Evolutionary conservation across 2,113 vertebrate genomes (phyloP).

Genomic region (Haemorhous mexicanus): DNA sequence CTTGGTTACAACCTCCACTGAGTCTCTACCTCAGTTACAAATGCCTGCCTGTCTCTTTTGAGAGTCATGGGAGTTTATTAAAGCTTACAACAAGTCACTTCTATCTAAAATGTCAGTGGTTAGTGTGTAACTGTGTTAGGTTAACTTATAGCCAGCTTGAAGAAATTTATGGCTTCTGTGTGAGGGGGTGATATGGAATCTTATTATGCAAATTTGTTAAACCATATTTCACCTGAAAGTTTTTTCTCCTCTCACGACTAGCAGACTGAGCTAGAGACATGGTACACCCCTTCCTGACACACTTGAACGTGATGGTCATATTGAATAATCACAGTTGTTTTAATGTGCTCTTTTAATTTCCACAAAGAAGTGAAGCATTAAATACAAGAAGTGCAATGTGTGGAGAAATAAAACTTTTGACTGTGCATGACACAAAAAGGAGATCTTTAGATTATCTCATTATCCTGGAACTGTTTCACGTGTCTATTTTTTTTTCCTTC

Average conservation of each 20-base stretch:
- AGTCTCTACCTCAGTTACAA: neutral
- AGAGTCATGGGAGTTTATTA: slow-evolving; percentile 17
- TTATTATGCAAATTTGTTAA: slow-evolving; percentile 41
- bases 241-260: neutral
- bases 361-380: neutral
- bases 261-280: slow-evolving; percentile 2
- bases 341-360: slow-evolving; percentile 19
- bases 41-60: neutral
- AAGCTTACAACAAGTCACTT: neutral
- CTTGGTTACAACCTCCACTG: neutral
- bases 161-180: slow-evolving; percentile 22
- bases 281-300: neutral
- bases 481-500: neutral
- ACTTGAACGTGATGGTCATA: neutral
- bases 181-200: neutral
- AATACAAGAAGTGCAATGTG: neutral
- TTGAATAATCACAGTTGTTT: neutral
- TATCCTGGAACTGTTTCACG: neutral
- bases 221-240: slow-evolving; percentile 8
- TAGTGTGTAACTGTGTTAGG: slow-evolving; percentile 3
- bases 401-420: neutral
- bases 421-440: neutral
- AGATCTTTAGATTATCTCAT: neutral
- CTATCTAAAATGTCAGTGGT: slow-evolving; percentile 10
- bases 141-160: slow-evolving; percentile 24